These are phyloP conservation scores for Patiria miniata DNA, from an alignment of 35 echinoderm and acorn worm species.

Conservation along the genomic window DNA sequence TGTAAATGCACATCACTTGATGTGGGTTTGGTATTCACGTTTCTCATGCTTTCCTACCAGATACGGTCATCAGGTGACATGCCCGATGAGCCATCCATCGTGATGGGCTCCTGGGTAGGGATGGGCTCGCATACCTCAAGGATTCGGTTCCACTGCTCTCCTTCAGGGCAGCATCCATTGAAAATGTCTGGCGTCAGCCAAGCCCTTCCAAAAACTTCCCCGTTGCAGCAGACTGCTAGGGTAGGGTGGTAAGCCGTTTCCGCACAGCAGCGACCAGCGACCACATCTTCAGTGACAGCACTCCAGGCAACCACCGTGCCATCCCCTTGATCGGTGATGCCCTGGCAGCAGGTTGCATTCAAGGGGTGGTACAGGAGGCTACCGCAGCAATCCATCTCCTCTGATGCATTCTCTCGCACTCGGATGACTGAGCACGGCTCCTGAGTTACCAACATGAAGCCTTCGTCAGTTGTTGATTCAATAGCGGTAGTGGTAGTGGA, in stretches of 20 bases:
- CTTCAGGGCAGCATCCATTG: neutral
- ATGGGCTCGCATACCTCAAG: neutral
- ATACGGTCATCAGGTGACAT: neutral
- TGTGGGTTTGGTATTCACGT: too few species aligned
- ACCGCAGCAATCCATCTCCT: neutral
- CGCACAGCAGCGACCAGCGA: neutral
- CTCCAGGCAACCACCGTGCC: neutral
- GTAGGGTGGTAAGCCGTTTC: neutral
- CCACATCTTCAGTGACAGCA: neutral
- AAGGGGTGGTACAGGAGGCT: neutral
- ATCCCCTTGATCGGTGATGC: neutral
- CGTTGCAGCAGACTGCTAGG: neutral
- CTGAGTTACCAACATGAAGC: neutral
- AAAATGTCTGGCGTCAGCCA: neutral
- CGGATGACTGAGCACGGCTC: neutral
- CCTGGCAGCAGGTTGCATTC: conserved; percentile 18
- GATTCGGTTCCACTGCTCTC: neutral
- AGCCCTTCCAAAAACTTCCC: neutral
- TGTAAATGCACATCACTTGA: too few species aligned
- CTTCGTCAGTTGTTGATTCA: neutral
- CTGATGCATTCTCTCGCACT: neutral
- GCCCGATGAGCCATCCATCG: neutral
- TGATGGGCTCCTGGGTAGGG: neutral
- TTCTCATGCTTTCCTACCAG: too few species aligned
- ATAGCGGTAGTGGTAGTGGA: neutral